These are phyloP conservation scores for Bos javanicus DNA, from an alignment of 2,113 vertebrate species.

Conservation along the genomic window DNA sequence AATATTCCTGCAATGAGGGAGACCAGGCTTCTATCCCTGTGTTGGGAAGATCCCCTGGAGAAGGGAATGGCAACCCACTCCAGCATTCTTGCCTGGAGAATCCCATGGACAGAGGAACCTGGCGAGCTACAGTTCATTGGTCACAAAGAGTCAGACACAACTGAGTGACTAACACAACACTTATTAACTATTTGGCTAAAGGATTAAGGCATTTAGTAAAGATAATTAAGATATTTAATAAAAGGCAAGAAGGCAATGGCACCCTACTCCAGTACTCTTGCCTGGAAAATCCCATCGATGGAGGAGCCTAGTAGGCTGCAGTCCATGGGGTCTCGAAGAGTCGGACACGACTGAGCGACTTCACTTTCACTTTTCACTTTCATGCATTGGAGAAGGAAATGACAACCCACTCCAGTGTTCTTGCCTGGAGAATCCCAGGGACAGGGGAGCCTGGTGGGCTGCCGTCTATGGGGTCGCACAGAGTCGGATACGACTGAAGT, in stretches of 20 bases:
- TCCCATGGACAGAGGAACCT: not conserved
- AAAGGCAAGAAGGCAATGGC: not conserved
- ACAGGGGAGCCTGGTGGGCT: too few relatives aligned
- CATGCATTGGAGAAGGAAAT: too few relatives aligned
- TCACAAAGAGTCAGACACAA: not conserved
- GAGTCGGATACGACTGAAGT: too few relatives aligned
- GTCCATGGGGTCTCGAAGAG: too few relatives aligned
- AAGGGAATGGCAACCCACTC: not conserved
- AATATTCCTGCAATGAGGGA: not conserved
- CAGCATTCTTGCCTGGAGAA: not conserved
- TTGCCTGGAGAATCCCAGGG: too few relatives aligned
- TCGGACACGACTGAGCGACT: too few relatives aligned
- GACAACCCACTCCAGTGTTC: too few relatives aligned
- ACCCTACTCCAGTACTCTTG: too few relatives aligned
- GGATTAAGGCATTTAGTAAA: not conserved
- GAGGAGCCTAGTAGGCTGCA: too few relatives aligned
- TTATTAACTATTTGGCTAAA: not conserved
- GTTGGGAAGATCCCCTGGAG: not conserved
- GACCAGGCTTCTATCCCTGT: not conserved
- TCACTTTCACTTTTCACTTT: too few relatives aligned
- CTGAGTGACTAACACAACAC: not conserved
- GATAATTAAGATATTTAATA: not conserved
- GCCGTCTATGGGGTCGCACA: too few relatives aligned
- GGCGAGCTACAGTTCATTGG: not conserved
- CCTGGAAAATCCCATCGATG: too few relatives aligned